A percentile compares a stretch with the other conserved stretches of the same genome.
These are phyloP conservation scores for Mastigias papua DNA, from an alignment of 30 jellyfish, hydroid and myxozoan genomes.

Conservation along the genomic window DNA sequence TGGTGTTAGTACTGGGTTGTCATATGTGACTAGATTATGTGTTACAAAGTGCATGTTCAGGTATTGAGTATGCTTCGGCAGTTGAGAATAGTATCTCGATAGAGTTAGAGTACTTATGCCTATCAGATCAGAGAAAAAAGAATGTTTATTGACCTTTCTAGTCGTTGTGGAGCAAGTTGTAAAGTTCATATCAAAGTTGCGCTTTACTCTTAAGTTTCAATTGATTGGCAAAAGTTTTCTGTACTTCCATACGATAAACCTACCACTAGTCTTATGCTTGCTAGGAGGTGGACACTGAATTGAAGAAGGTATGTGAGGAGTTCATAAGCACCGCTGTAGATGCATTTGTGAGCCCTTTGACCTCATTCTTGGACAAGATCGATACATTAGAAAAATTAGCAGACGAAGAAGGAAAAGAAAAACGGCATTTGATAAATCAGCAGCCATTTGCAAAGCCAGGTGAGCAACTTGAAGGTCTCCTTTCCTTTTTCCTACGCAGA, in stretches of 20 bases:
- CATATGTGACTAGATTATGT: too few species aligned
- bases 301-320: conserved; percentile 89
- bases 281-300: conserved; percentile 91
- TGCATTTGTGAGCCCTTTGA: conserved; percentile 80
- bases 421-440: conserved; percentile 73
- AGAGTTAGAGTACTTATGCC: too few species aligned
- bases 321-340: conserved; percentile 86
- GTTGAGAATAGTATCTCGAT: too few species aligned
- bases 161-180: too few species aligned
- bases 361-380: conserved; percentile 78
- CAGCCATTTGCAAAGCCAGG: conserved; percentile 99
- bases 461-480: conserved; percentile 5
- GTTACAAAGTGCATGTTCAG: too few species aligned
- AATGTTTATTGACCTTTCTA: too few species aligned
- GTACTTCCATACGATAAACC: background rate
- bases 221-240: background rate
- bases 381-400: conserved; percentile 88
- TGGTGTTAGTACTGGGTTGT: background rate
- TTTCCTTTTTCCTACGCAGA: too few species aligned
- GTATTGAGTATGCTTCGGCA: too few species aligned
- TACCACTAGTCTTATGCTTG: background rate
- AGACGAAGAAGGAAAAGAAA: conserved; percentile 91
- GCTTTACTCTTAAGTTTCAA: too few species aligned
- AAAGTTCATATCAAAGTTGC: too few species aligned
- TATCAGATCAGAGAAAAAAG: too few species aligned